Evolutionary conservation across 2,888 invertebrate genomes (phyloP), one percentile per base, ranked within the genome.

Genomic region (Athalia cordata): DNA sequence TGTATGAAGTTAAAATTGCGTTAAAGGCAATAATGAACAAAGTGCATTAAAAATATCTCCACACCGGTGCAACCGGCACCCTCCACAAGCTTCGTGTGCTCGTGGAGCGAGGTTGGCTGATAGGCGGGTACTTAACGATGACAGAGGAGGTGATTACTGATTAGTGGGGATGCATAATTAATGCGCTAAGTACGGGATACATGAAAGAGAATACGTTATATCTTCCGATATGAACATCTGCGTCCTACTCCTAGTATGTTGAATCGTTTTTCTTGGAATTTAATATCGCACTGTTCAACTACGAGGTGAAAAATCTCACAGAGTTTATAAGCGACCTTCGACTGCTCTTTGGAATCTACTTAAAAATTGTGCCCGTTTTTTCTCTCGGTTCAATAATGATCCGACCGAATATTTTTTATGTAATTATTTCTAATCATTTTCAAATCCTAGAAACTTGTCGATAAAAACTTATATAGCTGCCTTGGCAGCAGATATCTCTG

Each of bases 101-200:
- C 47, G 57, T 29, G 59, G 13, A 57, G 72, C 67, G 45, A 67
- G 47, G 29, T 29, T 29, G 29, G 47, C 57, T 64, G 66, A 77
- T 77, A 77, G 29, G 67, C 68, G 61, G 57, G 61, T 77, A 75
- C 64, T 64, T 67, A 52, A 75, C 55, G 72, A 64, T 65, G 76
- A 64, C 79, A 78, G 77, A 77, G 76, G 74, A 68, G 70, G 62
- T 78, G 81, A 79, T 81, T 79, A 79, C 78, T 82, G 81, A 81
- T 81, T 80, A 82, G 81, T 76, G 80, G 65, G 66, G 77, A 81
- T 80, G 80, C 80, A 83, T 81, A 83, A 82, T 81, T 78, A 83
- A 81, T 66, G 78, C 52, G 62, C 62, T 68, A 77, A 64, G 70
- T 74, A 65, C 78, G 64, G 65, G 66, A 67, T 76, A 79, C 70